Conservation (phyloP, 2,797 vertebrate genomes). For the Hapalemur alaotrensis region DNA sequence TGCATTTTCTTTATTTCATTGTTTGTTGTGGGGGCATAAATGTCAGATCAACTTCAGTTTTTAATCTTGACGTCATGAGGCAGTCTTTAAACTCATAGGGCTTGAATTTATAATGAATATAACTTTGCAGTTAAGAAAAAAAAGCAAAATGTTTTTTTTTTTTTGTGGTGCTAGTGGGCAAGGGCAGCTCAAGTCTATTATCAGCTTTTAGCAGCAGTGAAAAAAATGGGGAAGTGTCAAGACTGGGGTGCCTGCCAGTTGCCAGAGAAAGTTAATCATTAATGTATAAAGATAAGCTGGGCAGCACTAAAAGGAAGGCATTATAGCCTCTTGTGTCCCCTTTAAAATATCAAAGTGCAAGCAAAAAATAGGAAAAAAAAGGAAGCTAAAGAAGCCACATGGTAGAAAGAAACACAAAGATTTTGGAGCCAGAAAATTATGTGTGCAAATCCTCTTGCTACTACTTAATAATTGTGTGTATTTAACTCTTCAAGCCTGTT, state of each 20-base stretch:
- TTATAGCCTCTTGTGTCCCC: neutral
- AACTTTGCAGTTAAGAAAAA: neutral
- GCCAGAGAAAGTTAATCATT: conserved; percentile 65
- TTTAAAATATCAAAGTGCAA: conserved; percentile 56
- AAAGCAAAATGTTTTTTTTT: neutral
- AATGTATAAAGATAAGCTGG: conserved; percentile 56
- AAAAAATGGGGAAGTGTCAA: conserved; percentile 53
- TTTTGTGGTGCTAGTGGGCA: neutral
- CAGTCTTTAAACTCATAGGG: neutral
- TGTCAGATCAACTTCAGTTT: conserved; percentile 29
- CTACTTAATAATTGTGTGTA: neutral
- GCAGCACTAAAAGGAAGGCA: conserved; percentile 1
- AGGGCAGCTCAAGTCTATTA: conserved; percentile 36
- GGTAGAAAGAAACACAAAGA: conserved; percentile 22
- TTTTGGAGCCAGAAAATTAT: neutral
- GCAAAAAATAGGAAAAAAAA: neutral
- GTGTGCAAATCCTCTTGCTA: neutral
- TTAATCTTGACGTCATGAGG: neutral
- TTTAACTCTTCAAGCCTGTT: neutral
- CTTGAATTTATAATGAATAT: conserved; percentile 16
- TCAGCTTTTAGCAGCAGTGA: conserved; percentile 58
- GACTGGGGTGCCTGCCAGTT: conserved; percentile 32
- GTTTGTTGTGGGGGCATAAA: neutral
- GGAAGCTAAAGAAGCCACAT: neutral
- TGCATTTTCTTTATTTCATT: conserved; percentile 17